Conservation (phyloP, 1,140 invertebrate genomes). For the Trigoniulus corallinus region DNA sequence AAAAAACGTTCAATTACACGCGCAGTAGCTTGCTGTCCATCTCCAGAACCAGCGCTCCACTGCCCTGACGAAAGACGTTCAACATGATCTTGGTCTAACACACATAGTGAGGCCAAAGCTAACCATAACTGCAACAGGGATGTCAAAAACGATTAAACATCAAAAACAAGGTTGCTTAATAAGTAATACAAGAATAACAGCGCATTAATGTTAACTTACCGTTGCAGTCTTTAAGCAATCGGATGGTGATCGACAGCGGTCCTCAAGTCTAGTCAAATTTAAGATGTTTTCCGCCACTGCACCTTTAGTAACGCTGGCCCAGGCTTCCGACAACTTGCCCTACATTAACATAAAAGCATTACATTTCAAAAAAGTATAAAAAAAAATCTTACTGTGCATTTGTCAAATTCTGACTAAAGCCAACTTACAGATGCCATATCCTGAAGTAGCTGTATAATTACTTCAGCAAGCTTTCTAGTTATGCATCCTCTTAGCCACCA, state of each 20-base stretch:
- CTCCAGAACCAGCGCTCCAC: conserved; percentile 38
- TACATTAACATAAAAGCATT: conserved; percentile 23
- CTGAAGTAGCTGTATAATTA: conserved; percentile 68
- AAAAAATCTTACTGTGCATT: neutral
- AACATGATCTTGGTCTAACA: conserved; percentile 78
- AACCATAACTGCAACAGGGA: conserved; percentile 65
- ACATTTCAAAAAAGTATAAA: conserved; percentile 11
- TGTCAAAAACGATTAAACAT: conserved; percentile 3
- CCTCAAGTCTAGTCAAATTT: conserved; percentile 62
- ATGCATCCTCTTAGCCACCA: conserved; percentile 80
- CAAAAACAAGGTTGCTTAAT: conserved; percentile 4
- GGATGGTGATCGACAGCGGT: conserved; percentile 48
- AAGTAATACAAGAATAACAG: too few relatives aligned
- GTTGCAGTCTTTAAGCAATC: conserved; percentile 64
- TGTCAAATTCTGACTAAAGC: neutral
- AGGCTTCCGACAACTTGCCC: conserved; percentile 69
- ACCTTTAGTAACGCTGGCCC: conserved; percentile 71
- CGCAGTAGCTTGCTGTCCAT: conserved; percentile 35
- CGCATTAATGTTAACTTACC: conserved; percentile 14
- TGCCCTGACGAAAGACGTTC: conserved; percentile 59
- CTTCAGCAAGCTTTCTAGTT: conserved; percentile 63
- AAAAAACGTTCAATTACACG: too few relatives aligned
- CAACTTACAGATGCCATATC: conserved; percentile 74
- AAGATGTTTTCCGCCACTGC: conserved; percentile 82
- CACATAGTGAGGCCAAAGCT: conserved; percentile 78